A percentile compares a stretch with the other conserved stretches of the same genome.
Evolutionary conservation across 2,797 vertebrate genomes (phyloP).

Genomic region (Euthynnus affinis): DNA sequence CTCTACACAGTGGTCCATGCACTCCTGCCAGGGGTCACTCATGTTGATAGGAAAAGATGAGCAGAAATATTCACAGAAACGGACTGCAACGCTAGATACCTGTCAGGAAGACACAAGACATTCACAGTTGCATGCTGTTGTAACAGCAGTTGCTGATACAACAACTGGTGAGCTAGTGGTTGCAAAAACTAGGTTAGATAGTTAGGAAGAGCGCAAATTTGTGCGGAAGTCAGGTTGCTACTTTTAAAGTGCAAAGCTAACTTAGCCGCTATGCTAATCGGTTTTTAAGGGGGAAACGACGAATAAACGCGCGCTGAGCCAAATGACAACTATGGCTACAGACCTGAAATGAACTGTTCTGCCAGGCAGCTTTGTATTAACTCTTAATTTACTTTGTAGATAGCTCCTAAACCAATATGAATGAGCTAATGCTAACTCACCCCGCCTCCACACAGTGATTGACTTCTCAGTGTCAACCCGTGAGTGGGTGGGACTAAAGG

Average conservation of each 20-base stretch:
- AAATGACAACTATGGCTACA: background rate
- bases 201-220: background rate
- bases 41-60: conserved; percentile 54
- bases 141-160: background rate
- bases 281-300: background rate
- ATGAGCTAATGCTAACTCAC: background rate
- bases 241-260: background rate
- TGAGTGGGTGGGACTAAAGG: conserved; percentile 1
- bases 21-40: conserved; percentile 82
- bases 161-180: background rate
- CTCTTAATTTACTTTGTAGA: background rate
- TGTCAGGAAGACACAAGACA: background rate
- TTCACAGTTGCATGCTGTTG: background rate
- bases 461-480: background rate
- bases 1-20: conserved; percentile 82
- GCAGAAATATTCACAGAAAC: background rate
- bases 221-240: no score
- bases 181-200: background rate
- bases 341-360: accelerated
- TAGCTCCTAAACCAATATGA: background rate
- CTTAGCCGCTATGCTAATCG: conserved; percentile 35
- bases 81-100: background rate
- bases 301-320: accelerated
- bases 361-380: accelerated
- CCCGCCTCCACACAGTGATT: conserved; percentile 4